Base-by-base conservation (phyloP, 2,888 invertebrate species). In the Hoplodrina blanda region DNA sequence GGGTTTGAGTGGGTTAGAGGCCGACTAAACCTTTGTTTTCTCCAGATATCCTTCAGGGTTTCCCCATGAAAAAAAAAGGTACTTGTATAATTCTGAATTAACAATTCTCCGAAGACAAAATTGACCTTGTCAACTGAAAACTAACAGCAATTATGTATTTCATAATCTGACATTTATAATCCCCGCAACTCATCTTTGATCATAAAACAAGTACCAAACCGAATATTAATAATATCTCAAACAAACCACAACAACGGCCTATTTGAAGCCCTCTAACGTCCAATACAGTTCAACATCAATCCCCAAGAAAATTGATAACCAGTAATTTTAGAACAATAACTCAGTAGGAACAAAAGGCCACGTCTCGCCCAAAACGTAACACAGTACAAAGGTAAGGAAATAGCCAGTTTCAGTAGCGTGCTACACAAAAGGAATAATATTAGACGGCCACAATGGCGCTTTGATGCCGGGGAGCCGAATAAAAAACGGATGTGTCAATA, bases 401-500 rank as follows among this genome's bases (percentile, higher is more conserved):
- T 90, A 91, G 92, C 90, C 93, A 90, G 90, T 92, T 94, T 88
- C 88, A 88, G 87, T 73, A 76, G 68, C 69, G 62, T 75, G 64
- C 52, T 63, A 69, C 83, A 92, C 91, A 93, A 92, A 90, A 86
- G 90, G 88, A 87, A 91, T 90, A 91, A 90, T 90, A 91, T 92
- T 91, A 91, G 90, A 82, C 89, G 80, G 87, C 91, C 91, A 93
- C 93, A 93, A 93, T 91, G 90, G 87, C 76, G 83, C 85, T 86
- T 87, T 87, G 69, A 85, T 81, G 83, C 81, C 82, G 79, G 85
- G 81, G 84, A 87, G 80, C 85, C 86, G 88, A 87, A 90, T 91
- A 94, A 95, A 93, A 95, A 94, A 93, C 94, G 94, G 95, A 95
- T 94, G 95, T 94, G 95, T 95, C 95, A 94, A 95, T 95, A 95